phyloP scores from a whole-genome alignment of 2,888 invertebrate species.

The Flexamia atlantica region DNA sequence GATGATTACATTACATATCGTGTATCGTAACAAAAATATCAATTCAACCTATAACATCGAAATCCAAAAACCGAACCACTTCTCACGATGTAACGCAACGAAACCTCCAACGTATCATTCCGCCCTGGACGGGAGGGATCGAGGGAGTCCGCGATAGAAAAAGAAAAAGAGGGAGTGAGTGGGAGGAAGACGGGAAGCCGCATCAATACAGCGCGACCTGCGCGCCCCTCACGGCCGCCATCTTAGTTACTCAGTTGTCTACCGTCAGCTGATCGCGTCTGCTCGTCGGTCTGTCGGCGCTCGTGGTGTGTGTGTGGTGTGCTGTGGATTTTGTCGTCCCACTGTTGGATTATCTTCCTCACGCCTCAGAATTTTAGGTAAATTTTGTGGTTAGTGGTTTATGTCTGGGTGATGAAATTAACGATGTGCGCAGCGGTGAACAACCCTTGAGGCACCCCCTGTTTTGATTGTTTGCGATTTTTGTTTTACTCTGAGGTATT shows the following conservation, averaged over 20 bases:
- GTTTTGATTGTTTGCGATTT: neutral
- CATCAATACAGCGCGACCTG: constrained; percentile 53
- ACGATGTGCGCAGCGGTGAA: no score
- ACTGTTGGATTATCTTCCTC: constrained; percentile 30
- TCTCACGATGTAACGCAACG: no score
- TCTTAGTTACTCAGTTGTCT: constrained; percentile 54
- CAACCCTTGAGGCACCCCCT: neutral
- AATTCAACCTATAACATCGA: no score
- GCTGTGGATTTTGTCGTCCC: constrained; percentile 22
- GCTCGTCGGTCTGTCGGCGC: neutral
- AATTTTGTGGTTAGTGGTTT: neutral
- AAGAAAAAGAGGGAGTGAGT: neutral
- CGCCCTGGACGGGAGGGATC: no score
- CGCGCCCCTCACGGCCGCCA: constrained; percentile 51
- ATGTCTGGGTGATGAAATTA: no score
- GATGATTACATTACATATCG: no score
- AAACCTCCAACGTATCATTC: no score
- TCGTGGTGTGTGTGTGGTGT: constrained; percentile 32
- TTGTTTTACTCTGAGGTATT: no score
- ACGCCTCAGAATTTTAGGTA: constrained; percentile 10
- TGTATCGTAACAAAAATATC: no score
- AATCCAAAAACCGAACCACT: no score
- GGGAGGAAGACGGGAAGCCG: constrained; percentile 28
- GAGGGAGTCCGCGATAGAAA: neutral
- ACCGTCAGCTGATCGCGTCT: constrained; percentile 33